Base-by-base conservation (phyloP, 2,113 vertebrate species). In the Xenotilapia flavipinnis region DNA sequence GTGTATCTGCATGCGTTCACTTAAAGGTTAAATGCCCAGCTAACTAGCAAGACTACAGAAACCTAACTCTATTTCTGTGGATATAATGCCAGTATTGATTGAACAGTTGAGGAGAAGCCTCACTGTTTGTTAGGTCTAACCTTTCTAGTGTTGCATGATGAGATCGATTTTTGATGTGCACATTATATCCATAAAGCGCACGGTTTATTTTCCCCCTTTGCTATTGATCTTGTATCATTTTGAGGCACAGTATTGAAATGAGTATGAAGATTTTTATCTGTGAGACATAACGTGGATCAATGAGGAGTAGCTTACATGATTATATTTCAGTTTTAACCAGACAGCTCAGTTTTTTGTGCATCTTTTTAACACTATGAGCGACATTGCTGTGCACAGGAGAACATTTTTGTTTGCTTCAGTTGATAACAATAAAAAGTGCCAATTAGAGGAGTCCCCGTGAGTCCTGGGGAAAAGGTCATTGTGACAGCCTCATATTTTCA, bases 391-490 rank as follows among this genome's bases (percentile, higher is more conserved):
- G 31, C 82, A 79, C 54, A 54, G 79, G 53, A 73, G 80, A 62
- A 87, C 36, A 49, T 85, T 88, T 91, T 53, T 89, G 87, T 93
- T 86, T 85, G 83, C 62, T 80, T 86, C 81, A n/a, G 87, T 55
- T 87, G 83, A 91, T 91, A 89, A 92, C 85, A 91, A 91, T 89
- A 93, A 95, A 90, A 93, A 83, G 79, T 91, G 87, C 88, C 94
- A 95, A 95, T 95, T 95, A 95, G 86, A 90, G 55, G 19, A 13
- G 54, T 87, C 87, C 89, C 86, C 53, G 55, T 54, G 89, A 90
- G 90, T 91, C 90, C 80, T 54, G 73, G 84, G 87, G 87, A 95
- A 77, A 96, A 95, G 94, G 95, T 95, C 94, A 94, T 91, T 90
- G 90, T 89, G 87, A 91, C 93, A 86, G 80, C 77, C 86, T 93